A percentile compares a stretch with the other conserved stretches of the same genome.
Evolutionary conservation across 2,113 vertebrate genomes (phyloP).

Genomic region (Laticauda colubrina): DNA sequence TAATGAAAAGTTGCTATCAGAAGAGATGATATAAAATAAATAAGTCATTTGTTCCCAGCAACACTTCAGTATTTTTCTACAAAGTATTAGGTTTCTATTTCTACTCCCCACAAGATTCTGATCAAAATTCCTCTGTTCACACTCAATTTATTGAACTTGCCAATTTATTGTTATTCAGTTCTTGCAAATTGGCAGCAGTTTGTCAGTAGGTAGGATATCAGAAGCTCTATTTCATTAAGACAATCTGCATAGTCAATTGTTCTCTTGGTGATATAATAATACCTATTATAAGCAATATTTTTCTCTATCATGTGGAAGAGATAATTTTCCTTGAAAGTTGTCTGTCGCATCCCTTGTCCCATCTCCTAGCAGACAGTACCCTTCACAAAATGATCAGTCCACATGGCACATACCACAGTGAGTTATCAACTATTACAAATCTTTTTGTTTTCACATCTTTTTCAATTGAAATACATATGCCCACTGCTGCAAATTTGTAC

Average conservation of each 20-base stretch:
- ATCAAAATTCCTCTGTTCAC: neutral
- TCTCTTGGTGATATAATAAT: neutral
- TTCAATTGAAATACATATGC: neutral
- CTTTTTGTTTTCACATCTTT: neutral
- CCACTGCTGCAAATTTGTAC: neutral
- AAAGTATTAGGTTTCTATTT: neutral
- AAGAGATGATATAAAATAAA: neutral
- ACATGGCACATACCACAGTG: neutral
- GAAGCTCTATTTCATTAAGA: neutral
- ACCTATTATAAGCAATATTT: neutral
- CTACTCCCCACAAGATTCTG: neutral
- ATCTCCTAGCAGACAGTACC: neutral
- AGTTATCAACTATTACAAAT: neutral
- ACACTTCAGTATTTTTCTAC: neutral
- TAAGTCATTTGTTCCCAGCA: neutral
- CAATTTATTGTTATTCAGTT: neutral
- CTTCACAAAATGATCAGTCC: neutral
- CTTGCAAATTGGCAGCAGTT: neutral
- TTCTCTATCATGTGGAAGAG: neutral
- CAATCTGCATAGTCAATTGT: neutral
- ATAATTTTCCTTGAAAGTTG: neutral
- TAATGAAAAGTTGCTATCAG: neutral
- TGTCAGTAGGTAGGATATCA: neutral
- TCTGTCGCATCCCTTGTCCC: neutral
- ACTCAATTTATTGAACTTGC: neutral